Percentiles rank a stretch among this genome's conserved stretches.
Conservation (phyloP, 2,888 invertebrate species). For the Scrobipalpa atriplicella region DNA sequence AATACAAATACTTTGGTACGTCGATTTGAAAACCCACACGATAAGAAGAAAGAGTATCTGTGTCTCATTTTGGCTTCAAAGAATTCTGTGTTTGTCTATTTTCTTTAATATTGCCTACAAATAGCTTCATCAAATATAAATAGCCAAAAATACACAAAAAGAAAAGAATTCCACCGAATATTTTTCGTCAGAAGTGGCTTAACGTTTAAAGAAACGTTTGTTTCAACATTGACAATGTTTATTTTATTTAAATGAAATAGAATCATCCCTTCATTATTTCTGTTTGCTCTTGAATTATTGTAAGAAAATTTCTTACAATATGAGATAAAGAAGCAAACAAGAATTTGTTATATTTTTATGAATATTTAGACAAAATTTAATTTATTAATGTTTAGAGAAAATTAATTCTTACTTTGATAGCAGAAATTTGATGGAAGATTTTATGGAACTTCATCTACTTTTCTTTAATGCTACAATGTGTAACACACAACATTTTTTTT, state of each 20-base stretch:
- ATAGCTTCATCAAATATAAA: background rate
- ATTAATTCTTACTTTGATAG: too few species aligned
- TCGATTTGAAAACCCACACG: too few species aligned
- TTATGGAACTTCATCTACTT: too few species aligned
- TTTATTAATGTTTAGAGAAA: too few species aligned
- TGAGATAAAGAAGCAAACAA: background rate
- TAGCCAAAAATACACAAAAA: background rate
- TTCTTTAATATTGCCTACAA: too few species aligned
- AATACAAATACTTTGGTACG: too few species aligned
- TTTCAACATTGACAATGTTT: background rate
- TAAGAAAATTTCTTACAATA: background rate
- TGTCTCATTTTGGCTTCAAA: too few species aligned
- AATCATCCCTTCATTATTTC: background rate
- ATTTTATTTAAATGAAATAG: background rate
- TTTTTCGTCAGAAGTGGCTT: constrained; percentile 6
- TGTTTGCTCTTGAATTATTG: background rate
- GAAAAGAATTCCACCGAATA: background rate
- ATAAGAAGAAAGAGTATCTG: too few species aligned
- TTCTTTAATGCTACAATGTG: too few species aligned
- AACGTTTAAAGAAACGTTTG: background rate
- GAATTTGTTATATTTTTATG: background rate
- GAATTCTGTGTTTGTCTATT: too few species aligned
- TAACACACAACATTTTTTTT: too few species aligned
- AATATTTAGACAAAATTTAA: background rate
- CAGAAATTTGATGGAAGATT: too few species aligned